Evolutionary conservation across 2,888 invertebrate genomes (phyloP).

Genomic region (Melieria crassipennis): DNA sequence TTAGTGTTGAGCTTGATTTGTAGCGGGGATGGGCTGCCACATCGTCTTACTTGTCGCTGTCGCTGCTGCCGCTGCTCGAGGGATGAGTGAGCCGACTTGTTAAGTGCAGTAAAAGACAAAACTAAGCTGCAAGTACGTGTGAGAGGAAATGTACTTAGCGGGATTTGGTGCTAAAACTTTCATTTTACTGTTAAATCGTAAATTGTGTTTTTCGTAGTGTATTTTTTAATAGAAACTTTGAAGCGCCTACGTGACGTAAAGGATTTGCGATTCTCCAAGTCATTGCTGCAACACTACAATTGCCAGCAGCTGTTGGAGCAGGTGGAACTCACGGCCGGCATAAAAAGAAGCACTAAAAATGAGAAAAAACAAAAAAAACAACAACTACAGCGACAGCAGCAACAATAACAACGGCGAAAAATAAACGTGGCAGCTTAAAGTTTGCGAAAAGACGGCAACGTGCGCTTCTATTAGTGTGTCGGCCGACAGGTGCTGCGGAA

Average conservation of each 20-base stretch:
- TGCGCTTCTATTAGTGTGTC: neutral
- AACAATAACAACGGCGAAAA: constrained; percentile 13
- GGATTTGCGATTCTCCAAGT: constrained; percentile 45
- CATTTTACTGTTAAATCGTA: constrained; percentile 58
- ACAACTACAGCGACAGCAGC: neutral
- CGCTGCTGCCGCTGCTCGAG: too few relatives aligned
- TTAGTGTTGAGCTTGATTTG: too few relatives aligned
- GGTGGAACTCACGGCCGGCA: neutral
- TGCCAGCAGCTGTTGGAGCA: neutral
- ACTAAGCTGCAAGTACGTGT: constrained; percentile 60
- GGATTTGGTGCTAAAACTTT: constrained; percentile 52
- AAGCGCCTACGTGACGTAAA: constrained; percentile 62
- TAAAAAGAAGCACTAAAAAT: neutral
- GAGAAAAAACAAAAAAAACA: constrained; percentile 8
- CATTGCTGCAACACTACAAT: neutral
- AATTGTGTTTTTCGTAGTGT: constrained; percentile 45
- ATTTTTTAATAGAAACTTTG: constrained; percentile 51
- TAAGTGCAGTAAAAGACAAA: constrained; percentile 42
- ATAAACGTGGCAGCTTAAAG: constrained; percentile 37
- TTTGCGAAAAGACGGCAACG: neutral
- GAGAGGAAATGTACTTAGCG: constrained; percentile 54
- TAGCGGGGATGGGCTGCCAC: too few relatives aligned
- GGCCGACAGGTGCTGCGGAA: neutral
- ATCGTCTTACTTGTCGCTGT: too few relatives aligned
- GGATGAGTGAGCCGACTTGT: neutral